Base-by-base conservation (phyloP, 2,888 invertebrate genomes). In the Candidula unifasciata region DNA sequence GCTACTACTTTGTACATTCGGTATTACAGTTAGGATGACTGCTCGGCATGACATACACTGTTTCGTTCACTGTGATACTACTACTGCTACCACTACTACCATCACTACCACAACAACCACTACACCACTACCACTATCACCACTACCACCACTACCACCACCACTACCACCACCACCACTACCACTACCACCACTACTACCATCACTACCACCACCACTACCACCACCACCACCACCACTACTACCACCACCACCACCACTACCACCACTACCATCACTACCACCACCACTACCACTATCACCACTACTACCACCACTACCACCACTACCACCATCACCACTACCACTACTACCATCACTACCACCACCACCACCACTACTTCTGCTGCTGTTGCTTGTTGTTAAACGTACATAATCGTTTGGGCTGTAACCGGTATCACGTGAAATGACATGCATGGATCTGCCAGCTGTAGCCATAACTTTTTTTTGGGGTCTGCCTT, bases 61-160 rank as follows among this genome's bases (percentile, higher is more conserved):
- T 52, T 37, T 44, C 76, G 35, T 44, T 52, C 52, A 37, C 76
- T 1, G 6, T 79, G 0, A 35, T 79, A 79, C 79, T 64, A 66
- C 79, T 64, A 64, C 79, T 79, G 35, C 64, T 64, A 64, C 79
- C 35, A 79, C 66, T 64, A 64, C 33, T 79, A 79, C 79, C 13
- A 79, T 66, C 35, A 79, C 79, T 64, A 79, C 64, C 35, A 64
- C 66, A 64, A 64, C 66, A 64, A 35, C 79, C 35, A 64, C 79
- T 66, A 79, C 79, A 64, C 64, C 79, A 60, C 79, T 66, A 79
- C 79, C 35, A 79, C 79, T 64, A 64, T 66, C 35, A 52, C 79
- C 35, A 64, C 79, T 60, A 64, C 79, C 33, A 79, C 79, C 33
- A 79, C 79, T 79, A 79, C 79, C 33, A 64, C 79, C 64, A 64